Conservation (phyloP, 2,113 vertebrate species). For the Sylvietta virens region DNA sequence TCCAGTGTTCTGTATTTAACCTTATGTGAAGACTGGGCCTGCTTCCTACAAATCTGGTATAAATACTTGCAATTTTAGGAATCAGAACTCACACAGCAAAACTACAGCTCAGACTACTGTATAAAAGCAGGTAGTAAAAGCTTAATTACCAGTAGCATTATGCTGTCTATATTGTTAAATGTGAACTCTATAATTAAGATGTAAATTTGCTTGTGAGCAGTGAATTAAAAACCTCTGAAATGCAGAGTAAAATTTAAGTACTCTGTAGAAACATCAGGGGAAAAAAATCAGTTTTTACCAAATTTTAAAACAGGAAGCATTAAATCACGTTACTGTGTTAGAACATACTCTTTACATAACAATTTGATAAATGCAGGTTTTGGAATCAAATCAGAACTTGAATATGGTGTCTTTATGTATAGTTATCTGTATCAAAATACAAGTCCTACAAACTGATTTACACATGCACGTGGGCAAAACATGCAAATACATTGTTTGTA, state of each 20-base stretch:
- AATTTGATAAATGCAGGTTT: slow-evolving; percentile 32
- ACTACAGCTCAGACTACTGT: slow-evolving; percentile 55
- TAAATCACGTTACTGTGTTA: slow-evolving; percentile 50
- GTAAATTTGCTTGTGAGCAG: slow-evolving; percentile 74
- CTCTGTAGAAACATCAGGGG: slow-evolving; percentile 28
- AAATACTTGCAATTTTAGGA: slow-evolving; percentile 39
- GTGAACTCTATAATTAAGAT: slow-evolving; percentile 81
- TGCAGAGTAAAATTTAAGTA: slow-evolving; percentile 56
- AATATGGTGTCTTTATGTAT: neutral
- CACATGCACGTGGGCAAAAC: neutral
- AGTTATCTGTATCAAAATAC: slow-evolving; percentile 9
- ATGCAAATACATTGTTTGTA: neutral
- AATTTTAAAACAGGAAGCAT: slow-evolving; percentile 36
- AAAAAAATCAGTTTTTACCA: slow-evolving; percentile 8
- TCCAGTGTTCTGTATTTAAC: neutral
- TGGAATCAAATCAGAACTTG: slow-evolving; percentile 7
- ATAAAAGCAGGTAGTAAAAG: slow-evolving; percentile 74
- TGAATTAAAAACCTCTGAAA: slow-evolving; percentile 74
- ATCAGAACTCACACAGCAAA: slow-evolving; percentile 38
- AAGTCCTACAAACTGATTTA: neutral
- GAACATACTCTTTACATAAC: slow-evolving; percentile 20
- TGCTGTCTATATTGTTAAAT: slow-evolving; percentile 78
- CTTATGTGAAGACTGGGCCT: neutral
- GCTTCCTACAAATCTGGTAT: neutral
- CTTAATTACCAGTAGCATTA: slow-evolving; percentile 76